Evolutionary conservation across 1,140 invertebrate genomes (phyloP).

Genomic region (Lasaia peninsularis): DNA sequence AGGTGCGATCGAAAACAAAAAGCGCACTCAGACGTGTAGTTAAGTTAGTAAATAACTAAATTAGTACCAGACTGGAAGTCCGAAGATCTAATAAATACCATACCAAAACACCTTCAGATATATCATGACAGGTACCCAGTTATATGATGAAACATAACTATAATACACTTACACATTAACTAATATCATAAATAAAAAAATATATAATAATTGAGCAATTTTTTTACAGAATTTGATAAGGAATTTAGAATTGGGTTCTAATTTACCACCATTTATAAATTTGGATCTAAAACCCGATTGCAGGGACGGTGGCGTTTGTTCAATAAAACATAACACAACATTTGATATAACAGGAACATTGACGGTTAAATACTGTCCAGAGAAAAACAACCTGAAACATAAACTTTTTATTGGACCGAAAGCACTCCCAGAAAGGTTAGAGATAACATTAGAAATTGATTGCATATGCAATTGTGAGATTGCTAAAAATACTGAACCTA

Average conservation of each 20-base stretch:
- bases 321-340: slow-evolving; percentile 26
- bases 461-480: slow-evolving; percentile 78
- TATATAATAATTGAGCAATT: slow-evolving; percentile 18
- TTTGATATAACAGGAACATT: slow-evolving; percentile 36
- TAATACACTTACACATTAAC: no score
- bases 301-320: slow-evolving; percentile 29
- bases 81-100: no score
- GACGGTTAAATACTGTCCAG: slow-evolving; percentile 32
- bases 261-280: slow-evolving; percentile 34
- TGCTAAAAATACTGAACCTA: slow-evolving; percentile 55
- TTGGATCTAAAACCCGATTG: slow-evolving; percentile 39
- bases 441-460: slow-evolving; percentile 37
- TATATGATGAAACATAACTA: no score
- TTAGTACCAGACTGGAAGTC: no score
- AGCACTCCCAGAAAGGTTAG: slow-evolving; percentile 39
- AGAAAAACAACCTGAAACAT: slow-evolving; percentile 16
- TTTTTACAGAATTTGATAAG: slow-evolving; percentile 37
- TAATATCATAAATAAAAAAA: not conserved
- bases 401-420: slow-evolving; percentile 34
- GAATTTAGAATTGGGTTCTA: slow-evolving; percentile 28
- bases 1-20: no score
- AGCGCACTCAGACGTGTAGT: no score
- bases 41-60: no score
- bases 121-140: no score
- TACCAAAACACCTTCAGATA: no score